phyloP scores from a whole-genome alignment of 2,888 invertebrate species.

The Sturmia bella region DNA sequence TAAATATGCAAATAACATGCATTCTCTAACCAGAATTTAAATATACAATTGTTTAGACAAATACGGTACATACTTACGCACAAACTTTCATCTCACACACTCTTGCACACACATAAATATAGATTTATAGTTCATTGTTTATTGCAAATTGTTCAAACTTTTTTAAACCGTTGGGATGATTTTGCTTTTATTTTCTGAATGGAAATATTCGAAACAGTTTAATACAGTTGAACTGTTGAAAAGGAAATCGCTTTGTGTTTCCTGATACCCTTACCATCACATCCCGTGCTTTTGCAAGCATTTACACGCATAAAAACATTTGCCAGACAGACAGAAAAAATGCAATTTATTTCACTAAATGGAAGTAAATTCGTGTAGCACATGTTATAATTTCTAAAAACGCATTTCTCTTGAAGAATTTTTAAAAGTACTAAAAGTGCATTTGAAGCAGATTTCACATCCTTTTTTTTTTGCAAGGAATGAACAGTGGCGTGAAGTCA shows the following conservation, averaged over 20 bases:
- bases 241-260: slow-evolving; percentile 23
- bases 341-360: slow-evolving; percentile 43
- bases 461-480: background rate
- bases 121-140: slow-evolving; percentile 64
- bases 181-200: slow-evolving; percentile 3
- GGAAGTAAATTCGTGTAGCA: slow-evolving; percentile 50
- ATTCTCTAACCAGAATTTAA: slow-evolving; percentile 2
- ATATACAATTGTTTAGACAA: background rate
- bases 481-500: slow-evolving; percentile 9
- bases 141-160: slow-evolving; percentile 41
- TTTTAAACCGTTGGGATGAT: background rate
- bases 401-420: slow-evolving; percentile 31
- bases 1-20: slow-evolving; percentile 25
- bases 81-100: background rate
- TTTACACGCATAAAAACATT: slow-evolving; percentile 37
- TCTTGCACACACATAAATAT: background rate
- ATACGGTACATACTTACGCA: background rate
- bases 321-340: background rate
- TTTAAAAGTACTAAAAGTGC: slow-evolving; percentile 16
- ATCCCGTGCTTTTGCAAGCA: background rate
- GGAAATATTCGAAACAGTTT: slow-evolving; percentile 39
- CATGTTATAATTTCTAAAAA: slow-evolving; percentile 55
- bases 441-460: slow-evolving; percentile 33
- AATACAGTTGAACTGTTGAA: slow-evolving; percentile 36
- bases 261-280: background rate